These are phyloP conservation scores for Sylvietta virens DNA, from an alignment of 2,113 vertebrate species.

Conservation along the genomic window DNA sequence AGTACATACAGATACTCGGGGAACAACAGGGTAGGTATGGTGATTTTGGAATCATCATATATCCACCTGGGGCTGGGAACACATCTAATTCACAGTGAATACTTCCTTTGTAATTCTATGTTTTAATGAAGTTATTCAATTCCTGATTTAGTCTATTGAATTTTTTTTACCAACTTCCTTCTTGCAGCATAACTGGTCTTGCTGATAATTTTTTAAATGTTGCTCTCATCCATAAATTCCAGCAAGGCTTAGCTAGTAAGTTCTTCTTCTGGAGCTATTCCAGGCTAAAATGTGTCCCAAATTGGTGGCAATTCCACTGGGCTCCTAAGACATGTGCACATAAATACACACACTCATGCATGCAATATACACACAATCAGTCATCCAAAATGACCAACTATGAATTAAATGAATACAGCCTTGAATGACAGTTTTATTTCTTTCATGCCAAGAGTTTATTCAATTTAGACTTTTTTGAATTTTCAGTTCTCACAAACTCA, in stretches of 20 bases:
- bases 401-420: neutral
- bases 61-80: neutral
- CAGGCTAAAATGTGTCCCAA: neutral
- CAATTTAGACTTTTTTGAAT: neutral
- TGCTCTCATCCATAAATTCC: neutral
- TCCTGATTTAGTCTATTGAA: neutral
- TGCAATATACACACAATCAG: neutral
- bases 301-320: neutral
- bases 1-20: neutral
- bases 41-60: neutral
- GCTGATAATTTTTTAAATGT: neutral
- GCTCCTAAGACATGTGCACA: neutral
- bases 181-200: neutral
- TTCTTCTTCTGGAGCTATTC: neutral
- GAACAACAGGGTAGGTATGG: neutral
- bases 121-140: neutral
- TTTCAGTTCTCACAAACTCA: neutral
- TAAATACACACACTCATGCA: neutral
- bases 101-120: neutral
- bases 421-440: neutral
- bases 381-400: neutral
- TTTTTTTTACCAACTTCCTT: neutral
- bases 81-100: neutral
- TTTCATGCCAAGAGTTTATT: neutral
- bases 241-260: neutral